Base-by-base conservation (phyloP, 2,797 vertebrate genomes). In the Ctenopoma multispine region DNA sequence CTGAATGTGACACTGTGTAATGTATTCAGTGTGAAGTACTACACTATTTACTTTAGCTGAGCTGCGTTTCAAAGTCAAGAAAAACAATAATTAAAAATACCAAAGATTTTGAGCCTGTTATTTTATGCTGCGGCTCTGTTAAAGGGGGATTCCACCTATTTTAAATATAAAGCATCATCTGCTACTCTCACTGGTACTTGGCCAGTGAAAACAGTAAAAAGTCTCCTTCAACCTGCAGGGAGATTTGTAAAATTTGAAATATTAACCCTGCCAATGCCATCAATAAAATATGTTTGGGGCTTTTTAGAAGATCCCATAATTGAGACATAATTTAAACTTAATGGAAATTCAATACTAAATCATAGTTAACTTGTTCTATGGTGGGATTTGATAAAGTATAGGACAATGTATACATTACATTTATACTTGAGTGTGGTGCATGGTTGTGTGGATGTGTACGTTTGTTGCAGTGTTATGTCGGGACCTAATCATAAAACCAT, bases 1-100 rank as follows among this genome's bases (percentile, higher is more conserved):
- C 63, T 24, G 17, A 31, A 18, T 48, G 41, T 51, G n/a, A 41
- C 17, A 27, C 23, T 20, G 46, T 46, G 38, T 48, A 18, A 50
- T 27, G 14, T 44, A 38, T 23, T 9, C 20, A n/a, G 40, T 49
- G 31, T 70, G 49, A 43, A 38, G 44, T 41, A 24, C 60, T 49
- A 23, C 9, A 49, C 24, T 53, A 40, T 29, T 69, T 57, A 14
- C 20, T 38, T 54, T 8, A 7, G 13, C 38, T 47, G 5, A 27
- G 43, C 46, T 41, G 10, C 21, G n/a, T 8, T 38, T 49, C 4
- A 15, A 70, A 36, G 44, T 38, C 2, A 46, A 43, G 29, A 20
- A 21, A 23, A 29, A n/a, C n/a, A n/a, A 31, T 15, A 41, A 9
- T 13, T 50, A 3, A 34, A 34, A 8, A 34, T n/a, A n/a, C n/a